phyloP scores from a whole-genome alignment of 2,888 invertebrate species.

The Cryptocephalus moraei region DNA sequence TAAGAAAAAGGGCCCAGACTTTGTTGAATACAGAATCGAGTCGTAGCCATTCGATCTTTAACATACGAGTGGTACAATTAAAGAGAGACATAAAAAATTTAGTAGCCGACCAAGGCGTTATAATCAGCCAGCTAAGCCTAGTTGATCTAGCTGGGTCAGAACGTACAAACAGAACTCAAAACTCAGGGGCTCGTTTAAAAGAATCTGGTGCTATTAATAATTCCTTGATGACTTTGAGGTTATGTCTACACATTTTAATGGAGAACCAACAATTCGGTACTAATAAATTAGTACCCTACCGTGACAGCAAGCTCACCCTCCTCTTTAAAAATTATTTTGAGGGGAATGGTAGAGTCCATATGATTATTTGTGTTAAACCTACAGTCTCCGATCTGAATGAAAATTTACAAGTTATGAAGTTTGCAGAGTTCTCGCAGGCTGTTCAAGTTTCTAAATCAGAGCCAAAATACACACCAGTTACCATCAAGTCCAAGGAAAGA shows the following conservation, averaged over 20 bases:
- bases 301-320: conserved; percentile 90
- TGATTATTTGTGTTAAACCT: conserved; percentile 97
- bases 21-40: conserved; percentile 90
- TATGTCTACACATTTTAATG: conserved; percentile 81
- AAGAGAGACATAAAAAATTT: conserved; percentile 51
- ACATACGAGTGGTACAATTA: conserved; percentile 76
- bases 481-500: too few relatives aligned
- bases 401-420: conserved; percentile 83
- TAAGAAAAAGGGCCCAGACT: conserved; percentile 89
- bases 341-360: conserved; percentile 84
- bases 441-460: conserved; percentile 72
- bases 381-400: conserved; percentile 89
- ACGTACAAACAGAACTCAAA: conserved; percentile 83
- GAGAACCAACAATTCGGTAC: conserved; percentile 72
- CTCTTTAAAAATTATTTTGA: conserved; percentile 97
- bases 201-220: conserved; percentile 88
- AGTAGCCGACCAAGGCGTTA: conserved; percentile 65
- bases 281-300: conserved; percentile 81
- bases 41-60: conserved; percentile 94
- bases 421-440: conserved; percentile 94
- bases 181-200: conserved; percentile 50
- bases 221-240: conserved; percentile 86
- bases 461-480: conserved; percentile 27
- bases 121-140: conserved; percentile 83
- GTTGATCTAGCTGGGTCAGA: conserved; percentile 98